A percentile compares a stretch with the other conserved stretches of the same genome.
phyloP scores from a whole-genome alignment of 2,797 vertebrate species.

The Gadopsis bispinosus region DNA sequence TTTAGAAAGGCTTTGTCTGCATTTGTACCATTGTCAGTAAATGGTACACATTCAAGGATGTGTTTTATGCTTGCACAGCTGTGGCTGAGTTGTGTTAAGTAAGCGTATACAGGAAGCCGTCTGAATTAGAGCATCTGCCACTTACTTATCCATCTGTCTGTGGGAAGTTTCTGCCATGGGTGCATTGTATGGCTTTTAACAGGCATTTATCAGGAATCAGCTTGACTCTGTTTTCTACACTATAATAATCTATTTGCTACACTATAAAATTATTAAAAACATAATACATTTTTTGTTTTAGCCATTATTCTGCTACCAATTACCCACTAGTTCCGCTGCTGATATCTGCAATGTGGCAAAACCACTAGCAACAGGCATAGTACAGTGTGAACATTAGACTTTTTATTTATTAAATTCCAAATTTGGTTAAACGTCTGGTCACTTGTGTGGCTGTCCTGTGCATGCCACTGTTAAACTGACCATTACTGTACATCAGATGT shows the following conservation, averaged over 20 bases:
- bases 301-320: neutral
- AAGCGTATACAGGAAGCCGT: slow-evolving; percentile 32
- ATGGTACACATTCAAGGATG: slow-evolving; percentile 9
- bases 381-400: neutral
- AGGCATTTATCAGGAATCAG: slow-evolving; percentile 11
- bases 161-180: slow-evolving; percentile 5
- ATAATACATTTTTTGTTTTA: neutral
- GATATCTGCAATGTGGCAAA: neutral
- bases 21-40: slow-evolving; percentile 6
- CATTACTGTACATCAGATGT: too few relatives aligned
- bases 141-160: slow-evolving; percentile 26
- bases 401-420: too few relatives aligned
- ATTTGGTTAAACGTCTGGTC: slow-evolving; percentile 9
- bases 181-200: slow-evolving; percentile 7
- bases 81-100: slow-evolving; percentile 23
- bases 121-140: slow-evolving; percentile 25
- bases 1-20: slow-evolving; percentile 33
- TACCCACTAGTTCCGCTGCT: neutral
- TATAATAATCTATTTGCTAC: neutral
- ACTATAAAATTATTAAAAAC: neutral
- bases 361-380: neutral
- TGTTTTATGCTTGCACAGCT: slow-evolving; percentile 51
- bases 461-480: neutral
- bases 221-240: neutral
- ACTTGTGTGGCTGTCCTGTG: neutral